Conservation (phyloP, 1,140 invertebrate species). For the Penaeus vannamei region DNA sequence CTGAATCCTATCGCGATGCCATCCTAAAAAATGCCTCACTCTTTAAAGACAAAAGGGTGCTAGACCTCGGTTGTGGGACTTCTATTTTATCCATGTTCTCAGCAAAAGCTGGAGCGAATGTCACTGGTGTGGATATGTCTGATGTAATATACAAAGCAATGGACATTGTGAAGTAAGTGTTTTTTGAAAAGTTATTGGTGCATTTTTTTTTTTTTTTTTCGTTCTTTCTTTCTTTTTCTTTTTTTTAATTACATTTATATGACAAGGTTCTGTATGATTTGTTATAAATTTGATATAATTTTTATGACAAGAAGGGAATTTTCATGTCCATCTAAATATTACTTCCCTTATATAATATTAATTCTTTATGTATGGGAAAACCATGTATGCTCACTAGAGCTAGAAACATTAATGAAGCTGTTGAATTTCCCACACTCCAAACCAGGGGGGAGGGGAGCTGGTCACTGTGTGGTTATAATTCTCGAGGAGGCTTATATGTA, state of each 20-base stretch:
- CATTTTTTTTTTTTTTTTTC: background rate
- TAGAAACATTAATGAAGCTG: too few species aligned
- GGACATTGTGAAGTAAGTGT: slow-evolving; percentile 73
- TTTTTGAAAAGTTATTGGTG: background rate
- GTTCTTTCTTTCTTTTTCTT: background rate
- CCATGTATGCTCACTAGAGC: too few species aligned
- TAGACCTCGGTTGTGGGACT: slow-evolving; percentile 98
- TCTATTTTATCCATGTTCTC: slow-evolving; percentile 97
- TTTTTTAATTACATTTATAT: background rate
- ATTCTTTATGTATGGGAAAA: background rate
- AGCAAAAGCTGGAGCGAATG: slow-evolving; percentile 92
- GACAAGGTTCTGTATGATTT: background rate
- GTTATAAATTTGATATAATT: background rate
- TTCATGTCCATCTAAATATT: background rate
- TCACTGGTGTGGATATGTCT: slow-evolving; percentile 94
- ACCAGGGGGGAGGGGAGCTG: too few species aligned
- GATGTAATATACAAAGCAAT: slow-evolving; percentile 89
- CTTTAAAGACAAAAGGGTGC: slow-evolving; percentile 80
- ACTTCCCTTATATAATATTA: background rate
- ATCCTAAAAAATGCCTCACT: slow-evolving; percentile 84
- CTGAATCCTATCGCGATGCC: slow-evolving; percentile 94
- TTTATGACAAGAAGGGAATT: background rate
- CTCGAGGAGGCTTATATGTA: too few species aligned
- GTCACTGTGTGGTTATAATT: too few species aligned
- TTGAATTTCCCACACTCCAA: too few species aligned